Conservation (phyloP, 2,888 invertebrate genomes). For the Brassicogethes aeneus region DNA sequence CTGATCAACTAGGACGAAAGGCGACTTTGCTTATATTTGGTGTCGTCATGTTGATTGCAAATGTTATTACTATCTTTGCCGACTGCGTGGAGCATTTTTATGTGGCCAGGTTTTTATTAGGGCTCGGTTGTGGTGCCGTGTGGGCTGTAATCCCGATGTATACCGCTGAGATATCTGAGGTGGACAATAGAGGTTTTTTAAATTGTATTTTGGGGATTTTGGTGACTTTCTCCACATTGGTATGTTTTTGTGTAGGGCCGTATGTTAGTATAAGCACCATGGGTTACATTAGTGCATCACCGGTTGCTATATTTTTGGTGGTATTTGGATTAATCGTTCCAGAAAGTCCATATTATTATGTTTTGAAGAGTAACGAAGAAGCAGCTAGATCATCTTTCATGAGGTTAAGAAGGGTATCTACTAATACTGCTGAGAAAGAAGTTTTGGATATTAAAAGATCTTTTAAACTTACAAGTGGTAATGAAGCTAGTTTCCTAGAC, state of each 20-base stretch:
- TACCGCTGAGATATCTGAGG: constrained; percentile 75
- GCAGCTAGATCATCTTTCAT: constrained; percentile 48
- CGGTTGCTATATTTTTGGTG: constrained; percentile 44
- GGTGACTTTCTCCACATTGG: constrained; percentile 55
- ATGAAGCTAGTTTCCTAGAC: too few species aligned
- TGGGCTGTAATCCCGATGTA: constrained; percentile 74
- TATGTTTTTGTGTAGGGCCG: constrained; percentile 61
- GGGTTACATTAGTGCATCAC: constrained; percentile 37
- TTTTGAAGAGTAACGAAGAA: constrained; percentile 47
- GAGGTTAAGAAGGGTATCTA: constrained; percentile 37
- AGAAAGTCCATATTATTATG: constrained; percentile 64
- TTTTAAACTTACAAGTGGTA: too few species aligned
- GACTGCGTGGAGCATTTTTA: constrained; percentile 28
- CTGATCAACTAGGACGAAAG: constrained; percentile 47
- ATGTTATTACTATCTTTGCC: constrained; percentile 15
- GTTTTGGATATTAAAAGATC: neutral
- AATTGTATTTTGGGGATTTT: constrained; percentile 60
- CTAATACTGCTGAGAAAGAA: neutral
- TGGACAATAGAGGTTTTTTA: constrained; percentile 65
- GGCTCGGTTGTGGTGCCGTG: constrained; percentile 55
- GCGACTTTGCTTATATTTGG: constrained; percentile 52
- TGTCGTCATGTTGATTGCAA: constrained; percentile 51
- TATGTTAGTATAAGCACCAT: constrained; percentile 54
- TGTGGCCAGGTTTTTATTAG: constrained; percentile 50
- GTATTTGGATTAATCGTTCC: constrained; percentile 52